Evolutionary conservation across 2,113 vertebrate species (phyloP).

Genomic region (Pelmatolapia mariae): DNA sequence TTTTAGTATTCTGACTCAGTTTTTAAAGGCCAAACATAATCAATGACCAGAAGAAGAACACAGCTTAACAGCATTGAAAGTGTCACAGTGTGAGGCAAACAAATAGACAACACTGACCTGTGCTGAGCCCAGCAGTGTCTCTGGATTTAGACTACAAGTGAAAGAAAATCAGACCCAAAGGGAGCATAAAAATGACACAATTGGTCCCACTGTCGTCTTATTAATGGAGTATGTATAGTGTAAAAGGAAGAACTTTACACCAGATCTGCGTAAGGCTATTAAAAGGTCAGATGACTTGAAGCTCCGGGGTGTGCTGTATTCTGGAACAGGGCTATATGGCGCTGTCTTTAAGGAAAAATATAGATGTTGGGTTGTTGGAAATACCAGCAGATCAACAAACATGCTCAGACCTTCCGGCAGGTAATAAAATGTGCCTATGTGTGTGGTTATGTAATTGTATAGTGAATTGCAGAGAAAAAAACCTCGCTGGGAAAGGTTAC

Average conservation of each 20-base stretch:
- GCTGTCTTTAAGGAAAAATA: background rate
- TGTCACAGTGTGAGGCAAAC: background rate
- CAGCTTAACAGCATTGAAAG: background rate
- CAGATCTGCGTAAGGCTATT: background rate
- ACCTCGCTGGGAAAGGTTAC: background rate
- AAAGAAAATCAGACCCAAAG: background rate
- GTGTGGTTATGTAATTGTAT: background rate
- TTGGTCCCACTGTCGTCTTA: background rate
- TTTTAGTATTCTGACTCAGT: background rate
- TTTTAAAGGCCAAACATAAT: background rate
- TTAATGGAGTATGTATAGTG: background rate
- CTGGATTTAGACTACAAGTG: background rate
- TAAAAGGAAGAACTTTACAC: background rate
- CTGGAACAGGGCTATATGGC: background rate
- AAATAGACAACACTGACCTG: background rate
- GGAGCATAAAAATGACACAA: background rate
- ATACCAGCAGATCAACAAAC: background rate
- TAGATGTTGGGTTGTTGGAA: background rate
- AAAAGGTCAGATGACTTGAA: background rate
- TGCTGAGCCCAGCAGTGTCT: background rate
- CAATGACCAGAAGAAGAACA: background rate
- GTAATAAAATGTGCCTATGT: background rate
- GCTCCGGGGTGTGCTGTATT: fast-evolving
- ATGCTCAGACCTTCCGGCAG: background rate
- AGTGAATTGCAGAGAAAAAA: background rate